A percentile compares a stretch with the other conserved stretches of the same genome.
Evolutionary conservation across 1,140 invertebrate species (phyloP).

Genomic region (Lordiphosa stackelbergi): DNA sequence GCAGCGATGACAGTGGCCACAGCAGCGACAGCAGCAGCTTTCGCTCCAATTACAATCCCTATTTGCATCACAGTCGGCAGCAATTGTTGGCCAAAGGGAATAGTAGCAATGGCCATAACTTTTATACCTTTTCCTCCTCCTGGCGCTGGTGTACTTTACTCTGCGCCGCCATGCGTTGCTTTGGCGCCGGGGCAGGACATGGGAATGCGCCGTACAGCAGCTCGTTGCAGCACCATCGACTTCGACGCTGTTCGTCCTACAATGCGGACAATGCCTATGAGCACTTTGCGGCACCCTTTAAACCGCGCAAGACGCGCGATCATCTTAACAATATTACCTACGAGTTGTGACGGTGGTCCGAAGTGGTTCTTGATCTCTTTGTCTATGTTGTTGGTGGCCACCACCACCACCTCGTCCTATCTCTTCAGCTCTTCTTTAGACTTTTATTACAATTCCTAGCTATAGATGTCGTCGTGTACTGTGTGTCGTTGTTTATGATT

Average conservation of each 20-base stretch:
- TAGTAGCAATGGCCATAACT: slow-evolving; percentile 33
- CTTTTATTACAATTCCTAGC: slow-evolving; percentile 71
- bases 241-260: slow-evolving; percentile 66
- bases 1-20: slow-evolving; percentile 64
- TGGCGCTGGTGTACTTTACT: slow-evolving; percentile 75
- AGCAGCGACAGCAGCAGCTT: slow-evolving; percentile 67
- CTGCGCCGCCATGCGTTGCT: slow-evolving; percentile 76
- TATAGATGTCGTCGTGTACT: slow-evolving; percentile 26
- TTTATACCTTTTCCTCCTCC: slow-evolving; percentile 68
- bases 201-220: slow-evolving; percentile 64
- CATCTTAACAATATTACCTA: slow-evolving; percentile 76
- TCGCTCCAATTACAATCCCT: slow-evolving; percentile 73
- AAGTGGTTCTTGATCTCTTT: slow-evolving; percentile 63
- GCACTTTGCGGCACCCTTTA: slow-evolving; percentile 71
- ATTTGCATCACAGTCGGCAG: slow-evolving; percentile 71
- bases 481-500: slow-evolving; percentile 49
- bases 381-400: slow-evolving; percentile 41
- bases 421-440: slow-evolving; percentile 42
- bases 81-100: slow-evolving; percentile 58
- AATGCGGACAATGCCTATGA: slow-evolving; percentile 71
- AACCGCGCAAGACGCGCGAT: slow-evolving; percentile 70
- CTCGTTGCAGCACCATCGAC: slow-evolving; percentile 57
- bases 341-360: slow-evolving; percentile 75
- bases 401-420: slow-evolving; percentile 27
- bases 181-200: slow-evolving; percentile 57